Conservation (phyloP, 2,113 vertebrate species). For the Megaleporinus macrocephalus region DNA sequence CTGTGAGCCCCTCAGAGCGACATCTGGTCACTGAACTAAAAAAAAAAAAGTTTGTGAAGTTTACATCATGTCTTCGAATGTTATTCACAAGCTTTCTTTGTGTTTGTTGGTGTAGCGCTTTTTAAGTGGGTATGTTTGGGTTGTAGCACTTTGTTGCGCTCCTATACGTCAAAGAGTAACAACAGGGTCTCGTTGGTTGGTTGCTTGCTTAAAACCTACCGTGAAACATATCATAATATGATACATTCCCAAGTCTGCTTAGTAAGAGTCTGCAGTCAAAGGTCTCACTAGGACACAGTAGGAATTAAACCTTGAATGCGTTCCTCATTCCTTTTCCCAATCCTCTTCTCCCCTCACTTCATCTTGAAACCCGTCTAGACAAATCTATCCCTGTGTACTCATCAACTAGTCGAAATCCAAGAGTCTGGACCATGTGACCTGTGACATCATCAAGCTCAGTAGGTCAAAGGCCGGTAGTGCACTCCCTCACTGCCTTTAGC, state of each 20-base stretch:
- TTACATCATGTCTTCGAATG: too few species aligned
- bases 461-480: conserved; percentile 17
- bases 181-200: background rate
- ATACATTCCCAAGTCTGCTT: too few species aligned
- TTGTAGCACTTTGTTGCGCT: background rate
- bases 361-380: background rate
- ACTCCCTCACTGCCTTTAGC: conserved; percentile 4
- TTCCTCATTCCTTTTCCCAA: background rate
- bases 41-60: too few species aligned
- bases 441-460: conserved; percentile 1
- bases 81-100: too few species aligned
- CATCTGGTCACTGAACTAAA: too few species aligned
- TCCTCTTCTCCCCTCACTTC: background rate
- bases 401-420: background rate
- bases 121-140: background rate
- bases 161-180: background rate
- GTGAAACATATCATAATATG: too few species aligned
- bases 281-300: background rate
- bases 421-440: background rate
- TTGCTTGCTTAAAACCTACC: background rate
- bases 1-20: too few species aligned
- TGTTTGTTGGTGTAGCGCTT: background rate
- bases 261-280: background rate
- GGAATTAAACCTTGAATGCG: background rate
- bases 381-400: background rate